phyloP scores from a whole-genome alignment of 2,113 vertebrate genomes.

The Penelope pileata region DNA sequence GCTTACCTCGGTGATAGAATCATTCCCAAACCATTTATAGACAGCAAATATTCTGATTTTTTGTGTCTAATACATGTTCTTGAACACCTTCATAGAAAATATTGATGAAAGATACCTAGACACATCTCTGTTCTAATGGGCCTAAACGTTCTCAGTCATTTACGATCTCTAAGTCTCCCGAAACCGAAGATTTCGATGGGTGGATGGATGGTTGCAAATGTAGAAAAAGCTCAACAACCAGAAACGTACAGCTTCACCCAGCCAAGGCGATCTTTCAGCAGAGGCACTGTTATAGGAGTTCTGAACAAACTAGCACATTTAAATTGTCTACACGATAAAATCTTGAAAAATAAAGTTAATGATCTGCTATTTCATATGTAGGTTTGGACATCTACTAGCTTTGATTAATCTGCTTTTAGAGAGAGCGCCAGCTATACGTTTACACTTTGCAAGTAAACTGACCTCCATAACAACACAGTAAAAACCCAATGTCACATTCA shows the following conservation, averaged over 20 bases:
- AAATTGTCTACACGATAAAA: conserved; percentile 36
- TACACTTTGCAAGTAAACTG: conserved; percentile 71
- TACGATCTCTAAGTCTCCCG: not conserved
- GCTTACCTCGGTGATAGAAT: not conserved
- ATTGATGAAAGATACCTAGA: conserved; percentile 14
- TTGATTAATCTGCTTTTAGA: conserved; percentile 76
- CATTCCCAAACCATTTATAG: not conserved
- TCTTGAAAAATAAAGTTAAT: conserved; percentile 56
- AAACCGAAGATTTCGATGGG: conserved; percentile 20
- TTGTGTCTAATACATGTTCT: not conserved
- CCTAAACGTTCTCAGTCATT: conserved; percentile 16
- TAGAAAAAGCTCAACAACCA: conserved; percentile 36
- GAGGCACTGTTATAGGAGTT: conserved; percentile 23
- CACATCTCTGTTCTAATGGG: conserved; percentile 11
- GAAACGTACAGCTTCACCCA: conserved; percentile 34
- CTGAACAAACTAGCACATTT: conserved; percentile 52
- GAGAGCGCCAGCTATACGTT: conserved; percentile 71
- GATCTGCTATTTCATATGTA: conserved; percentile 63
- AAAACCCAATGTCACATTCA: conserved; percentile 78
- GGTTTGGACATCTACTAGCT: conserved; percentile 69
- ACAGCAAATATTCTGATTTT: not conserved
- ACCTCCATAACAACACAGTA: conserved; percentile 71
- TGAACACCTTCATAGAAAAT: conserved; percentile 14
- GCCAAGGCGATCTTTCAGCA: conserved; percentile 55
- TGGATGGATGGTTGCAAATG: not conserved